A percentile compares a stretch with the other conserved stretches of the same genome.
Conservation (phyloP, 2,113 vertebrate species). For the Mesitornis unicolor region DNA sequence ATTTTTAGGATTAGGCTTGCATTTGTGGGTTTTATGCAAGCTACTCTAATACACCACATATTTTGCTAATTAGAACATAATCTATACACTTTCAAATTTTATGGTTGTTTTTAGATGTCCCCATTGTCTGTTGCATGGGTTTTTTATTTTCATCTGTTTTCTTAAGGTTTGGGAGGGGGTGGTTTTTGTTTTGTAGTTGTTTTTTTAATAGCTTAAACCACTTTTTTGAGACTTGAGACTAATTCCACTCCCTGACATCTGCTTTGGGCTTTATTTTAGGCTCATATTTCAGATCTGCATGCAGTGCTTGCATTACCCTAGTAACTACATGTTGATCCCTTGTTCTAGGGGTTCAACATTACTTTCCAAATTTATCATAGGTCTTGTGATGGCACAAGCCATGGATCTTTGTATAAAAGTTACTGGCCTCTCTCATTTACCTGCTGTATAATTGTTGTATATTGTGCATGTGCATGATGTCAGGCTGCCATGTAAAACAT, state of each 20-base stretch:
- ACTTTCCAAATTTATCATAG: constrained; percentile 71
- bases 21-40: constrained; percentile 52
- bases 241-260: constrained; percentile 54
- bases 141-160: neutral
- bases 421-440: constrained; percentile 79
- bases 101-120: neutral
- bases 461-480: constrained; percentile 71
- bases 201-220: constrained; percentile 51
- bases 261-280: constrained; percentile 69
- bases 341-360: constrained; percentile 66
- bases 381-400: constrained; percentile 77
- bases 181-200: neutral
- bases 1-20: constrained; percentile 51
- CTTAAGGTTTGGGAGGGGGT: neutral
- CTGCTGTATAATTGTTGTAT: constrained; percentile 81
- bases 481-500: constrained; percentile 78
- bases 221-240: constrained; percentile 48
- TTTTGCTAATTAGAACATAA: constrained; percentile 22
- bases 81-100: neutral
- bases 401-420: constrained; percentile 77
- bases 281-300: constrained; percentile 78
- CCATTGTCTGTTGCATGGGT: neutral
- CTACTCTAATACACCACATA: constrained; percentile 10
- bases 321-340: constrained; percentile 71
- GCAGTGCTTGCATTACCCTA: constrained; percentile 77